phyloP scores from a whole-genome alignment of 2,113 vertebrate genomes.

The Peucedramus taeniatus region DNA sequence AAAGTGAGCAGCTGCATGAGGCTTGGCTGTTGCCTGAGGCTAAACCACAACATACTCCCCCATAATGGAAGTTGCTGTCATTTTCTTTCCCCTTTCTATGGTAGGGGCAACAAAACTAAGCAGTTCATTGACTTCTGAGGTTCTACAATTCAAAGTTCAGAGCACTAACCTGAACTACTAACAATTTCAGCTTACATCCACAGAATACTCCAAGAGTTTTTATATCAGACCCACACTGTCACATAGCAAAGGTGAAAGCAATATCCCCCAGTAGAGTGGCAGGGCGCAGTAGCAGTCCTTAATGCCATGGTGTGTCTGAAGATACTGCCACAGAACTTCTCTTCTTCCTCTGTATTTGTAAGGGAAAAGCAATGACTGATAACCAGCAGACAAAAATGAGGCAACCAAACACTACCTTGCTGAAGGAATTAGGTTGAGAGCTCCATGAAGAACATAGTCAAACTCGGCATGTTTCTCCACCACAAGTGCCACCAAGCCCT shows the following conservation, averaged over 20 bases:
- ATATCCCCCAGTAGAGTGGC: not conserved
- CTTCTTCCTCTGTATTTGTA: not conserved
- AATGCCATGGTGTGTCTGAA: not conserved
- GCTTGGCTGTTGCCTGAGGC: not conserved
- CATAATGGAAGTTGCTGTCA: not conserved
- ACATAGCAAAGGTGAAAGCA: not conserved
- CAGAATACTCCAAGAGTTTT: not conserved
- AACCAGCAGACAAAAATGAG: not conserved
- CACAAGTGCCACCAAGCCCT: slow-evolving; percentile 86
- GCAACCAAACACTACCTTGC: slow-evolving; percentile 76
- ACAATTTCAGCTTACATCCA: not conserved
- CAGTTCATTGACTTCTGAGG: not conserved
- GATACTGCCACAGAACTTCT: not conserved
- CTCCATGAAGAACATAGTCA: slow-evolving; percentile 79
- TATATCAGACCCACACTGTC: not conserved
- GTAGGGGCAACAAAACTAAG: not conserved
- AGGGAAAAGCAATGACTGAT: not conserved
- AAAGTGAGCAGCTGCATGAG: not conserved
- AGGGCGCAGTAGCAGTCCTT: not conserved
- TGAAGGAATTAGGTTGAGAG: slow-evolving; percentile 90
- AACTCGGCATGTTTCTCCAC: slow-evolving; percentile 87
- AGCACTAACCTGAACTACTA: not conserved
- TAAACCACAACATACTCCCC: not conserved
- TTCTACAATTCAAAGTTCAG: not conserved
- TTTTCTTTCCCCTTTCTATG: not conserved